Conservation (phyloP, 1,140 invertebrate genomes). For the Campoletis sonorensis region DNA sequence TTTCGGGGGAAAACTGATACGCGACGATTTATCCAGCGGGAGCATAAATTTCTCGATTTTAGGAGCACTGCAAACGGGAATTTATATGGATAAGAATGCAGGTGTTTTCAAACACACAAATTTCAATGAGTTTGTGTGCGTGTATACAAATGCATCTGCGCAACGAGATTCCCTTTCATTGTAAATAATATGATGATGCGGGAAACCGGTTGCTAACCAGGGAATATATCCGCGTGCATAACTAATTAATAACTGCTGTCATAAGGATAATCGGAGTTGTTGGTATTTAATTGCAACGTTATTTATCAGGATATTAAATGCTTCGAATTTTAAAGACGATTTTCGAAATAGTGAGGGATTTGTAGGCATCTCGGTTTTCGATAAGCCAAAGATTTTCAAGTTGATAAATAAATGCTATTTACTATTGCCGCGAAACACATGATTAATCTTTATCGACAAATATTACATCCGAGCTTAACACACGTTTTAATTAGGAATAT, state of each 20-base stretch:
- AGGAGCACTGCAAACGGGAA: not conserved
- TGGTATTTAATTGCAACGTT: conserved; percentile 29
- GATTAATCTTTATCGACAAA: no score
- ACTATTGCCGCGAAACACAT: no score
- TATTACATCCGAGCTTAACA: no score
- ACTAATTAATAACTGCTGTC: conserved; percentile 29
- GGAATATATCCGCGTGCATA: not conserved
- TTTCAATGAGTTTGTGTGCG: not conserved
- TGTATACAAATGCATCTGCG: not conserved
- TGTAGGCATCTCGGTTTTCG: no score
- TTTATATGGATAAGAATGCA: conserved; percentile 14
- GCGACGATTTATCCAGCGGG: not conserved
- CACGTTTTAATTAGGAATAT: no score
- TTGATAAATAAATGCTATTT: no score
- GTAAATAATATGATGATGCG: conserved; percentile 33
- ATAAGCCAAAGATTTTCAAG: not conserved
- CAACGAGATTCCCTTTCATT: not conserved
- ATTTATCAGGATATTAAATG: conserved; percentile 24
- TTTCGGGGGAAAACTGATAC: conserved; percentile 13
- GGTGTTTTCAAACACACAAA: not conserved
- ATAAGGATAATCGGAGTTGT: conserved; percentile 22
- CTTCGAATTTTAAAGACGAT: not conserved
- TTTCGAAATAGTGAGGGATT: not conserved
- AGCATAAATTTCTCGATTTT: conserved; percentile 10
- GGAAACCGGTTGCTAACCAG: conserved; percentile 27